Evolutionary conservation across 1,140 invertebrate genomes (phyloP).

Genomic region (Scaptomyza hsui): DNA sequence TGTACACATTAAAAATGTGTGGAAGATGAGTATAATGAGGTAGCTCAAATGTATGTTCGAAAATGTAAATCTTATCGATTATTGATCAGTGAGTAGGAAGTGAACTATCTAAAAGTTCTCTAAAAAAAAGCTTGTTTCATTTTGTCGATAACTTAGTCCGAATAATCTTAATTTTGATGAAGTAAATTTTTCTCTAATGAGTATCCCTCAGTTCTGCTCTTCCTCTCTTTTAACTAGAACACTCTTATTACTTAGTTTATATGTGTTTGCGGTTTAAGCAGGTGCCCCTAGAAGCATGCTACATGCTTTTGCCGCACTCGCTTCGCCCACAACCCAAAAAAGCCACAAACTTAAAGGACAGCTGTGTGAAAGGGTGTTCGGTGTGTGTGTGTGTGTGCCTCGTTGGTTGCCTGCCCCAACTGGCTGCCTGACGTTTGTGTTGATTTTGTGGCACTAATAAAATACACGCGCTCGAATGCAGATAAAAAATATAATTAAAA

Average conservation of each 20-base stretch:
- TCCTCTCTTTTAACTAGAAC: background rate
- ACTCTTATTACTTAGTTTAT: background rate
- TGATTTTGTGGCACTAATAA: constrained; percentile 64
- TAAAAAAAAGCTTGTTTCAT: no score
- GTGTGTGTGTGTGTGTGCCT: constrained; percentile 8
- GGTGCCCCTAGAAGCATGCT: constrained; percentile 38
- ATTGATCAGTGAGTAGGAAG: no score
- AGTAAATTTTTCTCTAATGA: no score
- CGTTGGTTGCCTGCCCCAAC: constrained; percentile 4
- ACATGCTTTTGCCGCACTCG: constrained; percentile 10
- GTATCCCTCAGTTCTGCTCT: background rate
- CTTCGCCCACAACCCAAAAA: background rate
- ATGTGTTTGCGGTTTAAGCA: constrained; percentile 22
- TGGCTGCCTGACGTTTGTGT: constrained; percentile 35
- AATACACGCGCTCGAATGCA: constrained; percentile 56
- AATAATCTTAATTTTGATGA: no score
- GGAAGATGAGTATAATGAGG: background rate
- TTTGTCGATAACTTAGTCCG: no score
- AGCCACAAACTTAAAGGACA: background rate
- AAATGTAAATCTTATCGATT: no score
- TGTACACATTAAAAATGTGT: background rate
- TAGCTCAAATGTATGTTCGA: no score
- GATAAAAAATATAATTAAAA: constrained; percentile 81
- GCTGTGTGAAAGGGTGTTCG: constrained; percentile 5
- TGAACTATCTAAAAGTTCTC: no score